A percentile compares a stretch with the other conserved stretches of the same genome.
These are phyloP conservation scores for Cervus canadensis DNA, from an alignment of 2,113 vertebrate genomes.

Conservation along the genomic window DNA sequence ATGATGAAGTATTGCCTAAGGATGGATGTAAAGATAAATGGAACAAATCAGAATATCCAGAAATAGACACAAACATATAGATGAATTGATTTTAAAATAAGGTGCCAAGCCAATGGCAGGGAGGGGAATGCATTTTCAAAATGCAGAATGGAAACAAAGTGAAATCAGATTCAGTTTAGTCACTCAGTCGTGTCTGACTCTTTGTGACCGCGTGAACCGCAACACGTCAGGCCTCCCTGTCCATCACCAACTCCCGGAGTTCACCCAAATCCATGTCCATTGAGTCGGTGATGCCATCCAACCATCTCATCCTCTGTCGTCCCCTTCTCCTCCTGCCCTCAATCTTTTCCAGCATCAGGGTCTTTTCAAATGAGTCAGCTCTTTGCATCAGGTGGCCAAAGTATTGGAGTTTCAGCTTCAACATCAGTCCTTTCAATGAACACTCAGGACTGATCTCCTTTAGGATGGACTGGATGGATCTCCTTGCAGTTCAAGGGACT, in stretches of 20 bases:
- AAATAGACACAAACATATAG: not conserved
- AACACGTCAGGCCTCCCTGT: accelerated
- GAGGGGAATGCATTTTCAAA: not conserved
- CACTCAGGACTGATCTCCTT: not conserved
- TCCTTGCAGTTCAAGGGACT: not conserved
- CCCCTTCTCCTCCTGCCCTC: too few relatives aligned
- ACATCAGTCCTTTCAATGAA: not conserved
- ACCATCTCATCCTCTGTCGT: too few relatives aligned
- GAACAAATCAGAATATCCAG: not conserved
- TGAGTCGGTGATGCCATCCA: too few relatives aligned
- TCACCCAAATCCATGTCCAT: too few relatives aligned
- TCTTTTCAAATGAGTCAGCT: too few relatives aligned
- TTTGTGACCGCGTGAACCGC: accelerated
- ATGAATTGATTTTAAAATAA: not conserved
- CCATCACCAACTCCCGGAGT: too few relatives aligned
- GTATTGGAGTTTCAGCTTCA: not conserved
- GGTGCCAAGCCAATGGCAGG: not conserved
- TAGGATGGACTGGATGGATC: not conserved
- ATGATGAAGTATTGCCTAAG: not conserved
- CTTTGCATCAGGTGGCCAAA: too few relatives aligned
- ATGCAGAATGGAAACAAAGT: not conserved
- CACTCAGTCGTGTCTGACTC: not conserved
- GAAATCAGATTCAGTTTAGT: not conserved
- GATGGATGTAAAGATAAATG: not conserved
- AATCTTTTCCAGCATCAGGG: too few relatives aligned